Percentiles rank a stretch among this genome's conserved stretches.
phyloP scores from a whole-genome alignment of 2,888 invertebrate species.

The Tipula confusa region DNA sequence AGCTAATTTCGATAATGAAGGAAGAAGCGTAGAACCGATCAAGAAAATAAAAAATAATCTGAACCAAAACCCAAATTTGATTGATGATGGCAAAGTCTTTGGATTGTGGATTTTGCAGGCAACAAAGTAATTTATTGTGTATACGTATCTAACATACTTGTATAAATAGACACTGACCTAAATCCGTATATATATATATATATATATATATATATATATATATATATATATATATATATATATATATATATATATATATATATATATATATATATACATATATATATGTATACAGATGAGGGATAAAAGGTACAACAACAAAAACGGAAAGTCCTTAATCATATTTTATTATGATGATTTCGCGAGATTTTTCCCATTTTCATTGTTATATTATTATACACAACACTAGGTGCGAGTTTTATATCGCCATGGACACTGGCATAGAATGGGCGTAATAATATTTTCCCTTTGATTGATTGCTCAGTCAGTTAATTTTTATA shows the following conservation, averaged over 20 bases:
- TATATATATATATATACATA: no score
- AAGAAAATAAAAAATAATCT: neutral
- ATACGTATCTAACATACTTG: neutral
- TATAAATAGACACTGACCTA: neutral
- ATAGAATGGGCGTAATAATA: neutral
- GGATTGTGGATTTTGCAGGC: neutral
- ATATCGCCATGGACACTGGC: neutral
- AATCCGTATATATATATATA: neutral
- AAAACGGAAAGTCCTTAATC: neutral
- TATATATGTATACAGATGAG: neutral
- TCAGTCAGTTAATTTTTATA: neutral
- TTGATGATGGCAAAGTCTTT: neutral
- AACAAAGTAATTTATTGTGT: neutral
- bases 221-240: no score
- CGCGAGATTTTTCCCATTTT: neutral
- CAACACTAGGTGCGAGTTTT: neutral
- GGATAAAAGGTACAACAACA: neutral
- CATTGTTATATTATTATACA: neutral
- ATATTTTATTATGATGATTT: conserved; percentile 9
- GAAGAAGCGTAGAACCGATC: neutral
- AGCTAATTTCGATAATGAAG: neutral
- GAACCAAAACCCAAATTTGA: neutral
- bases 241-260: no score
- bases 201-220: no score
- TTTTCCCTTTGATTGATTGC: neutral